Evolutionary conservation across 2,797 vertebrate species (phyloP).

Genomic region (Pangasius larnaudii): DNA sequence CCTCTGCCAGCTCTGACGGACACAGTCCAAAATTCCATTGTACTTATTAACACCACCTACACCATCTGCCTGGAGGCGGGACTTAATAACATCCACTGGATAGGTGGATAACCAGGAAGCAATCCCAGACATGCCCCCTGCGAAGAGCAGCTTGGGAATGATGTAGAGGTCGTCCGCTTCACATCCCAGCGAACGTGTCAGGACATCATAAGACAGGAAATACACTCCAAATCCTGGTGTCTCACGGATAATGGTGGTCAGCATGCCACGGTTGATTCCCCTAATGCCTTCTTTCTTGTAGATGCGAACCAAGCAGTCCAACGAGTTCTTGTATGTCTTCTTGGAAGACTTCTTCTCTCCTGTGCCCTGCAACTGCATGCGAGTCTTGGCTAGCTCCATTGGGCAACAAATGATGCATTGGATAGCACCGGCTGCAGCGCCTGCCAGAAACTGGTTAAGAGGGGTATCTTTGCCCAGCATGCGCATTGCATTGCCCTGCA

Average conservation of each 20-base stretch:
- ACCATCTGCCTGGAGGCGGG: slow-evolving; percentile 92
- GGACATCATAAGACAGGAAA: slow-evolving; percentile 89
- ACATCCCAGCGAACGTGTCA: slow-evolving; percentile 87
- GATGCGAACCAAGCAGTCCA: slow-evolving; percentile 92
- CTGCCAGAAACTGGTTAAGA: slow-evolving; percentile 92
- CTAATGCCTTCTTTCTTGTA: slow-evolving; percentile 87
- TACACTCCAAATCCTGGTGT: slow-evolving; percentile 95
- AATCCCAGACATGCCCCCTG: slow-evolving; percentile 91
- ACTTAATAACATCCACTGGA: slow-evolving; percentile 94
- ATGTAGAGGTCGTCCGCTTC: slow-evolving; percentile 86
- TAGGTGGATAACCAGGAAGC: slow-evolving; percentile 95
- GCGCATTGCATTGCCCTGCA: slow-evolving; percentile 91
- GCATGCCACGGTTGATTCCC: slow-evolving; percentile 92
- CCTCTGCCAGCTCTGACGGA: slow-evolving; percentile 83
- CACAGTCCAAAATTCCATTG: slow-evolving; percentile 87
- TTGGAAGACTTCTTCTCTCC: slow-evolving; percentile 85
- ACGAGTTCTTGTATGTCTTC: slow-evolving; percentile 90
- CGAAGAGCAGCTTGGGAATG: slow-evolving; percentile 93
- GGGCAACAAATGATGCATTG: slow-evolving; percentile 96
- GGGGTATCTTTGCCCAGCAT: slow-evolving; percentile 87
- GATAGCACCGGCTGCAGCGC: slow-evolving; percentile 89
- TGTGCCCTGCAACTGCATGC: slow-evolving; percentile 94
- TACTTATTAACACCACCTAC: slow-evolving; percentile 84
- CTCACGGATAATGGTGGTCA: slow-evolving; percentile 89
- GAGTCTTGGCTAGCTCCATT: slow-evolving; percentile 97